phyloP scores from a whole-genome alignment of 1,140 invertebrate species.

The Brachionus sp. region DNA sequence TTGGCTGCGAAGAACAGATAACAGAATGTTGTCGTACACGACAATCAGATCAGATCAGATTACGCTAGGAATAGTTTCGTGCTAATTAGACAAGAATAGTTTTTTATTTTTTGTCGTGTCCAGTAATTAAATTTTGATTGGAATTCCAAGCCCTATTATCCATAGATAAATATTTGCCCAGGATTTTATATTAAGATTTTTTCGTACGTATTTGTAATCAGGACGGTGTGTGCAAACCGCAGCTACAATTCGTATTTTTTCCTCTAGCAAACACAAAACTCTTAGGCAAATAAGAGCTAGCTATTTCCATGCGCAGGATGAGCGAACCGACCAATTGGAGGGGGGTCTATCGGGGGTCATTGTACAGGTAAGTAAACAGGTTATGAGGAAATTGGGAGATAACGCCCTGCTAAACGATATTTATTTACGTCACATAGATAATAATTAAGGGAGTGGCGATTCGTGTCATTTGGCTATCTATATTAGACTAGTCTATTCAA shows the following conservation, averaged over 20 bases:
- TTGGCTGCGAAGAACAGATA: neutral
- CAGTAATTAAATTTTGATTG: slow-evolving; percentile 19
- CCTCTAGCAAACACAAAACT: neutral
- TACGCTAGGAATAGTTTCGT: slow-evolving; percentile 8
- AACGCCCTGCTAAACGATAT: slow-evolving; percentile 7
- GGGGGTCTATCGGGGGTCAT: neutral
- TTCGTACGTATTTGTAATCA: slow-evolving; percentile 22
- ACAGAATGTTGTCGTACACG: neutral
- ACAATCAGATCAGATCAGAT: neutral
- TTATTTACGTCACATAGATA: slow-evolving; percentile 3
- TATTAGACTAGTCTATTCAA: neutral
- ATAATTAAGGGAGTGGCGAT: slow-evolving; percentile 13
- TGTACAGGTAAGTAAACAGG: slow-evolving; percentile 11
- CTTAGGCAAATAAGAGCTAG: neutral
- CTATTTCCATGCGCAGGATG: too few relatives aligned
- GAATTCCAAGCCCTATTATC: slow-evolving; percentile 4
- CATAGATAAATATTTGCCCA: slow-evolving; percentile 20
- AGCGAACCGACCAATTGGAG: too few relatives aligned
- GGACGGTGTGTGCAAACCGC: neutral
- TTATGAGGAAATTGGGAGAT: neutral
- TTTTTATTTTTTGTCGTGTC: neutral
- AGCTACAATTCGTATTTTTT: neutral
- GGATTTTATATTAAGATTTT: neutral
- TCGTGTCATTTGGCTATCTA: neutral
- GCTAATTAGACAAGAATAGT: neutral